Evolutionary conservation across 2,888 invertebrate genomes (phyloP).

Genomic region (Thymelicus sylvestris): DNA sequence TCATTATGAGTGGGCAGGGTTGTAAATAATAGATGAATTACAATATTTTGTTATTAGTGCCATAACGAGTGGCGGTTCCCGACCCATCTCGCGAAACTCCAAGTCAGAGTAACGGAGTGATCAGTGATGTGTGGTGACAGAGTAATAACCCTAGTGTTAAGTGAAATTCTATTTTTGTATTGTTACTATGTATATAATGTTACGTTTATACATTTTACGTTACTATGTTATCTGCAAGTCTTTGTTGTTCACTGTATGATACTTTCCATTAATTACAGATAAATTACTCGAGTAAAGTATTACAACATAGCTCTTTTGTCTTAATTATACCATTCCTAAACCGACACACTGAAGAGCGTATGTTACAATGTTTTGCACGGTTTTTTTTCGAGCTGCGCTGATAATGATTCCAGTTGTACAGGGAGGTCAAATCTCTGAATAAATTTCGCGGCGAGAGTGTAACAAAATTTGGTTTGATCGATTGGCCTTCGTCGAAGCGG

Average conservation of each 20-base stretch:
- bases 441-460: no score
- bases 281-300: background rate
- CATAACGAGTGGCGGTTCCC: background rate
- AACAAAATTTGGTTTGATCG: no score
- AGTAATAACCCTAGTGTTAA: constrained; percentile 1
- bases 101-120: constrained; percentile 10
- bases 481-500: no score
- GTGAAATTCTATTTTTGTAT: constrained; percentile 35
- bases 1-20: no score
- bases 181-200: constrained; percentile 19
- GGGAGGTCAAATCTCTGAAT: no score
- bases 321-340: no score
- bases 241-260: constrained; percentile 20
- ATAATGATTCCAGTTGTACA: no score
- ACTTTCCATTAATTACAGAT: constrained; percentile 26
- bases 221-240: constrained; percentile 11
- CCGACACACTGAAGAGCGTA: background rate
- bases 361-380: background rate
- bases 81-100: background rate
- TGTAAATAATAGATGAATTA: no score
- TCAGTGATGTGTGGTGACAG: no score
- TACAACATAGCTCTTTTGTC: background rate
- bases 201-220: constrained; percentile 33
- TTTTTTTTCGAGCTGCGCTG: no score
- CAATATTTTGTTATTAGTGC: background rate